phyloP scores from a whole-genome alignment of 2,888 invertebrate genomes.

The Clanis bilineata region DNA sequence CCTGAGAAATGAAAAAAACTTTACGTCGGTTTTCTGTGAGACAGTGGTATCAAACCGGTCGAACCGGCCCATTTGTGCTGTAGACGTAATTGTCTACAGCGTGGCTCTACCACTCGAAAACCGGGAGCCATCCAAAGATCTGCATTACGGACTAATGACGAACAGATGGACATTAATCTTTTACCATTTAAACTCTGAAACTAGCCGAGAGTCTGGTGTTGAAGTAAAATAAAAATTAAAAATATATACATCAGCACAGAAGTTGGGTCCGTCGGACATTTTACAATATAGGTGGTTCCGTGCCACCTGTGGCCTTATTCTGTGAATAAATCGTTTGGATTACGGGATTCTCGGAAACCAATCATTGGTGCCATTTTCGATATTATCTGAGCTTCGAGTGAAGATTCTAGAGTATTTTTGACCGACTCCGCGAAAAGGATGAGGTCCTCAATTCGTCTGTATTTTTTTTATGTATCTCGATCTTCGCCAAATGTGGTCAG shows the following conservation, averaged over 20 bases:
- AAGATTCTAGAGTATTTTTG: background rate
- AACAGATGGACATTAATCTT: too few species aligned
- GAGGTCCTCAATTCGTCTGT: background rate
- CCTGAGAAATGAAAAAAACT: too few species aligned
- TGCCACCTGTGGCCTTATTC: slow-evolving; percentile 31
- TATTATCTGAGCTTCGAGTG: background rate
- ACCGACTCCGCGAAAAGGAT: too few species aligned
- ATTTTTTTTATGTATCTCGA: background rate
- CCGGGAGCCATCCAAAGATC: too few species aligned
- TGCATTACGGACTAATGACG: too few species aligned
- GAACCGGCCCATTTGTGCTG: too few species aligned
- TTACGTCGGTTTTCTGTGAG: too few species aligned
- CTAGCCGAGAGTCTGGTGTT: slow-evolving; percentile 15
- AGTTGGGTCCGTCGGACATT: slow-evolving; percentile 26
- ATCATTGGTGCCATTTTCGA: background rate
- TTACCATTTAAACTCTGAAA: background rate
- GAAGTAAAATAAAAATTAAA: slow-evolving; percentile 22
- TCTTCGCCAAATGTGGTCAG: too few species aligned
- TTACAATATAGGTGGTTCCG: slow-evolving; percentile 18
- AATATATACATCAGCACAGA: slow-evolving; percentile 27
- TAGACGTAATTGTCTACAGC: too few species aligned
- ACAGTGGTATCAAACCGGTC: too few species aligned
- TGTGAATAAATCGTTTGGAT: slow-evolving; percentile 12
- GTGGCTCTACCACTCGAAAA: too few species aligned
- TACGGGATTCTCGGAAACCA: background rate